Evolutionary conservation across 1,140 invertebrate genomes (phyloP), one percentile per base, ranked within the genome.

Genomic region (Saccostrea echinata): DNA sequence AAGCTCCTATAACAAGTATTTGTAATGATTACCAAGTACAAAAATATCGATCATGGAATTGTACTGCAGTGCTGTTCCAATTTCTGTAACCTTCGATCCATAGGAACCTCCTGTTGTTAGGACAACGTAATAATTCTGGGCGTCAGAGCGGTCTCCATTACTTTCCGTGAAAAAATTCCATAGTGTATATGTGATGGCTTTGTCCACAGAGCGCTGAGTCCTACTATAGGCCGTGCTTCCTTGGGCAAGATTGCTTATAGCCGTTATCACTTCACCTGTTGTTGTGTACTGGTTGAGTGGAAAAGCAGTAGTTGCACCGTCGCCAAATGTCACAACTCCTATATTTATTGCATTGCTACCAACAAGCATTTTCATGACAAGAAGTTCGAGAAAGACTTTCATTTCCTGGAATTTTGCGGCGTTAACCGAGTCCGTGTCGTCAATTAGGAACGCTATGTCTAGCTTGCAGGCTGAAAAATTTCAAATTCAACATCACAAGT

Each of bases 261-360:
- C 68, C 13, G 68, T 30, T 27, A 71, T 71, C n/a, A 71, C 30
- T 24, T 33, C 68, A 71, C 13, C 30, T n/a, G 24, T 16, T 8
- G 68, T 71, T 27, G 68, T 27, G 68, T 71, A 71, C 24, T 30
- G 68, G 68, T 71, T 71, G 12, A 71, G 30, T 6, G 68, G 68
- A 16, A 71, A 71, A 30, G 27, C 68, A 13, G 68, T 71, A 12
- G 27, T 13, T 27, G 68, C 68, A 13, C 68, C 68, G 16, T 71
- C 68, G 12, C 24, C 68, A 33, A 30, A 71, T 1, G 68, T 71
- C 27, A 71, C 68, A 9, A 71, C 68, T 8, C 68, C 68, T 24
- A 71, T 12, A 8, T 30, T 71, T 30, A 71, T 27, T 0, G 68
- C 27, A 2, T 9, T 71, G 27, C 27, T 24, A 3, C 68, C 27